A percentile compares a stretch with the other conserved stretches of the same genome.
Conservation (phyloP, 2,113 vertebrate species). For the Eolophus roseicapilla region DNA sequence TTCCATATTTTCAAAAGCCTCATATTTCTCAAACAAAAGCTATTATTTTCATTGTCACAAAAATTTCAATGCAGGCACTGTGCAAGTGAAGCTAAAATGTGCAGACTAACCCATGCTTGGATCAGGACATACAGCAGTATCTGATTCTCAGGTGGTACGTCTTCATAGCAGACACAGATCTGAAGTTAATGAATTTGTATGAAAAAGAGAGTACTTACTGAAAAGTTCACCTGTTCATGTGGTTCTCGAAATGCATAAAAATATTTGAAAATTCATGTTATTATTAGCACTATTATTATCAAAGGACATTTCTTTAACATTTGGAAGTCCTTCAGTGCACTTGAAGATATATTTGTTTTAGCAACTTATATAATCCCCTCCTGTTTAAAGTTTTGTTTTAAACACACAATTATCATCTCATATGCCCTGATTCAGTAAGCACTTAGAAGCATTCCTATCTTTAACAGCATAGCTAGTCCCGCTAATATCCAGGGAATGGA, state of each 20-base stretch:
- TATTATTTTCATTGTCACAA: background rate
- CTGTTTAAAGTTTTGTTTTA: conserved; percentile 68
- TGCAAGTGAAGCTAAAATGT: background rate
- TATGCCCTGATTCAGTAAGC: conserved; percentile 52
- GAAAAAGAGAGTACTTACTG: background rate
- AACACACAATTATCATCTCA: conserved; percentile 61
- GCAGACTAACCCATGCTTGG: fast-evolving
- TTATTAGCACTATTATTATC: conserved; percentile 48
- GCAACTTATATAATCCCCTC: conserved; percentile 58
- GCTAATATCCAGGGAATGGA: conserved; percentile 58
- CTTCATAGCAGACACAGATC: background rate
- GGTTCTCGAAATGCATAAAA: background rate
- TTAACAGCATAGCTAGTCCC: conserved; percentile 57
- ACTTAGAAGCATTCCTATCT: conserved; percentile 64
- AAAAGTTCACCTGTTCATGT: background rate
- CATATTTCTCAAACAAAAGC: background rate
- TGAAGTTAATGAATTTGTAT: background rate
- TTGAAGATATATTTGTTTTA: conserved; percentile 65
- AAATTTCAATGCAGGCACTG: fast-evolving
- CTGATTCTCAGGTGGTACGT: background rate
- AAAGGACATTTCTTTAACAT: conserved; percentile 50
- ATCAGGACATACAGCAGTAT: background rate
- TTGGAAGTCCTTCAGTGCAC: conserved; percentile 55
- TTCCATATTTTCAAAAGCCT: conserved; percentile 22
- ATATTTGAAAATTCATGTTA: conserved; percentile 11